Evolutionary conservation across 2,888 invertebrate genomes (phyloP).

Genomic region (Automeris io): DNA sequence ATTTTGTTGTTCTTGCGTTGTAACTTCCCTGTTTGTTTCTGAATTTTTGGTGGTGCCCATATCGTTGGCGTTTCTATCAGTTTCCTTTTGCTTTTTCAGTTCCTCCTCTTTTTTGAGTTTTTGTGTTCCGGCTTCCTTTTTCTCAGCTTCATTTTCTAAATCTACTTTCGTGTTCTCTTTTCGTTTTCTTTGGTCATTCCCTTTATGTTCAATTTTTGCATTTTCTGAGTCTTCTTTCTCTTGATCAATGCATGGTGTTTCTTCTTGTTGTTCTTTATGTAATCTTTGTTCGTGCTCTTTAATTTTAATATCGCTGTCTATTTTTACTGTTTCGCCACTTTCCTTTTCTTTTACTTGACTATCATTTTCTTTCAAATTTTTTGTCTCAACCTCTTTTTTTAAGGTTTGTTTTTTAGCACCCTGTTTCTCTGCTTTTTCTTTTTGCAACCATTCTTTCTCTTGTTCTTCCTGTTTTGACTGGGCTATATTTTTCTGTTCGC

Average conservation of each 20-base stretch:
- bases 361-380: slow-evolving; percentile 4
- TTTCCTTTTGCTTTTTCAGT: not conserved
- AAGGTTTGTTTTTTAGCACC: not conserved
- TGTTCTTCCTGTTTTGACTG: not conserved
- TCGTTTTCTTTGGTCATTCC: not conserved
- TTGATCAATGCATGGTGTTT: not conserved
- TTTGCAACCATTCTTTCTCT: not conserved
- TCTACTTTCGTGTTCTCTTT: not conserved
- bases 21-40: no score
- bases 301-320: slow-evolving; percentile 10
- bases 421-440: not conserved
- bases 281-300: slow-evolving; percentile 4
- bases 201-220: not conserved
- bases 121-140: not conserved
- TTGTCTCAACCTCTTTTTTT: slow-evolving; percentile 9
- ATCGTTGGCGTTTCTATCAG: no score
- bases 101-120: slow-evolving; percentile 1
- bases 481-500: not conserved
- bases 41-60: no score
- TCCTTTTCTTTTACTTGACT: not conserved
- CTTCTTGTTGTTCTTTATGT: not conserved
- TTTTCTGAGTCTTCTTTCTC: not conserved
- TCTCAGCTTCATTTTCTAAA: slow-evolving; percentile 4
- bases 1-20: no score
- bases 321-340: slow-evolving; percentile 6